Percentiles rank a stretch among this genome's conserved stretches.
Conservation (phyloP, 2,113 vertebrate species). For the Malurus alboscapulatus region DNA sequence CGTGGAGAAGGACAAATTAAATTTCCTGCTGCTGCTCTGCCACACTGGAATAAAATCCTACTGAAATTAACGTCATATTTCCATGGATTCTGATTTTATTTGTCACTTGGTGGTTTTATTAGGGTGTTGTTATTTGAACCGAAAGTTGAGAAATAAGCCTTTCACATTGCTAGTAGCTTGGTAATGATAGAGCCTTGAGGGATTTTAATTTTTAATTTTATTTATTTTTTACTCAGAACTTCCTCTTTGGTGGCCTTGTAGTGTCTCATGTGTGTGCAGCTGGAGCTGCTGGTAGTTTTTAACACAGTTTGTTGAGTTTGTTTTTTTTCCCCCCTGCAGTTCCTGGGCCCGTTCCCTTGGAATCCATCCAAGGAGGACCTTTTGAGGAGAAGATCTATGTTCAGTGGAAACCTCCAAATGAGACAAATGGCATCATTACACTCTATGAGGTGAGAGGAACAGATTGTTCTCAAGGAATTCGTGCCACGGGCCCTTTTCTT, state of each 20-base stretch:
- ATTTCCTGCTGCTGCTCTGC: neutral
- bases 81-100: neutral
- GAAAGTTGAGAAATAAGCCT: neutral
- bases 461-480: slow-evolving; percentile 22
- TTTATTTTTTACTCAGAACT: neutral
- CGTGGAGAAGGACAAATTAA: neutral
- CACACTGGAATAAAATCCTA: neutral
- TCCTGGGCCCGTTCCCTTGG: slow-evolving; percentile 88
- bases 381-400: slow-evolving; percentile 98
- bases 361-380: slow-evolving; percentile 93
- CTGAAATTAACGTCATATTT: neutral
- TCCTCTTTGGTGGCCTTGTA: neutral
- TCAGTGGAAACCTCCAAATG: slow-evolving; percentile 97
- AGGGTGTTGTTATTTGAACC: neutral
- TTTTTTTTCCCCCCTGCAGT: slow-evolving; percentile 67
- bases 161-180: neutral
- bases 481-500: neutral
- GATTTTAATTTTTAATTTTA: neutral
- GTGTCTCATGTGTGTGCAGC: neutral
- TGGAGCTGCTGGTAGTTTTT: neutral
- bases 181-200: neutral
- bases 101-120: neutral
- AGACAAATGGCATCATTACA: slow-evolving; percentile 96
- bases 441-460: slow-evolving; percentile 89
- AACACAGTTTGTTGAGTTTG: neutral